These are phyloP conservation scores for Chelmon rostratus DNA, from an alignment of 2,797 vertebrate species.

Conservation along the genomic window DNA sequence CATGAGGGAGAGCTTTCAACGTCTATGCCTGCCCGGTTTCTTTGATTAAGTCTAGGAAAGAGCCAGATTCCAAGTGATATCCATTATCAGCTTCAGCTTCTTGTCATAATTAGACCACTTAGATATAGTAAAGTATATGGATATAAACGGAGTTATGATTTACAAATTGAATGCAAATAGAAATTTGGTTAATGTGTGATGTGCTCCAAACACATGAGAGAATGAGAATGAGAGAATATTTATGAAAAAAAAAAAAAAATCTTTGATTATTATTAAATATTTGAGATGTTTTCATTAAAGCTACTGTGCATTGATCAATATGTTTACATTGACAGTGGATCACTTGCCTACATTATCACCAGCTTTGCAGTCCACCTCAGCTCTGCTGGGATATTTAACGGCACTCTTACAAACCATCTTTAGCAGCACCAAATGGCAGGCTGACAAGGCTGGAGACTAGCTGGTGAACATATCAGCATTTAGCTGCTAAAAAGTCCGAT, in stretches of 20 bases:
- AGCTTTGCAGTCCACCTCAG: not conserved
- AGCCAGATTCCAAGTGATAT: not conserved
- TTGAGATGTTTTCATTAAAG: not conserved
- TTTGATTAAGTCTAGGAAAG: not conserved
- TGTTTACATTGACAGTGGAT: not conserved
- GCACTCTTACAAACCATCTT: too few species aligned
- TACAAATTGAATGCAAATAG: not conserved
- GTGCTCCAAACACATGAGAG: too few species aligned
- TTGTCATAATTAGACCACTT: conserved; percentile 4
- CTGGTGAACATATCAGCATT: not conserved
- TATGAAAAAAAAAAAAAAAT: too few species aligned
- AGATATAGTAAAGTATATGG: not conserved
- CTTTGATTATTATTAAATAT: too few species aligned
- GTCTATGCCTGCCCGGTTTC: not conserved
- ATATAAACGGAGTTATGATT: not conserved
- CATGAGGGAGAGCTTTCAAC: not conserved
- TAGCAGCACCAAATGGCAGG: not conserved
- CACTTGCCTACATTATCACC: not conserved
- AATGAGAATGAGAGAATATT: too few species aligned
- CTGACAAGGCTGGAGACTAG: too few species aligned
- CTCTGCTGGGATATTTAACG: not conserved
- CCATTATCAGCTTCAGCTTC: conserved; percentile 3
- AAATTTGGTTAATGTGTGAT: not conserved
- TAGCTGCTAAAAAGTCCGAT: not conserved
- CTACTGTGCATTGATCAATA: too few species aligned